Evolutionary conservation across 2,113 vertebrate species (phyloP).

Genomic region (Cebus imitator): DNA sequence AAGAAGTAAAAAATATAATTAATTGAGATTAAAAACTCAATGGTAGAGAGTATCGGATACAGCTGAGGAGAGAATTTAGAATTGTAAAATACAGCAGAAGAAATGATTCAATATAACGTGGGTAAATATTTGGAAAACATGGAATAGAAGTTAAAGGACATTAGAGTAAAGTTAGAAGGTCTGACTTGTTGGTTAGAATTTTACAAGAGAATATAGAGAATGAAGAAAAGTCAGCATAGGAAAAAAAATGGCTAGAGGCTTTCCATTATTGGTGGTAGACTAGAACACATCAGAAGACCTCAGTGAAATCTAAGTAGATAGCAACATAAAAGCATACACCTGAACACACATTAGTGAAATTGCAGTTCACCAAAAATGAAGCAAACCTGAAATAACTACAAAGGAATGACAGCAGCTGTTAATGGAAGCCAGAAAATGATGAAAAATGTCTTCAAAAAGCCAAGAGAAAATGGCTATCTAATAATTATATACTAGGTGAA

Average conservation of each 20-base stretch:
- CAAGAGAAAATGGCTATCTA: background rate
- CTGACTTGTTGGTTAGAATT: background rate
- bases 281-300: background rate
- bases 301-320: background rate
- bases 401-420: background rate
- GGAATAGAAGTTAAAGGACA: background rate
- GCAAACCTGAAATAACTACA: background rate
- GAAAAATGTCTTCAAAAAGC: background rate
- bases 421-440: background rate
- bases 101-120: background rate
- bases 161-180: background rate
- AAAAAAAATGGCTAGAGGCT: background rate
- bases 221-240: background rate
- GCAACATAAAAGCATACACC: background rate
- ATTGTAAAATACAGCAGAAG: background rate
- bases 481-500: background rate
- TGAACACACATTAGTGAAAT: background rate
- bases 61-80: background rate
- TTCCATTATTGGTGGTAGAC: background rate
- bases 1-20: background rate
- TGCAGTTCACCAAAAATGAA: background rate
- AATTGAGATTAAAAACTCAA: background rate
- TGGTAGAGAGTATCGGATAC: background rate
- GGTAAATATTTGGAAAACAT: background rate
- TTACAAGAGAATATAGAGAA: background rate